phyloP scores from a whole-genome alignment of 2,888 invertebrate genomes.

The Metallyticus violacea region DNA sequence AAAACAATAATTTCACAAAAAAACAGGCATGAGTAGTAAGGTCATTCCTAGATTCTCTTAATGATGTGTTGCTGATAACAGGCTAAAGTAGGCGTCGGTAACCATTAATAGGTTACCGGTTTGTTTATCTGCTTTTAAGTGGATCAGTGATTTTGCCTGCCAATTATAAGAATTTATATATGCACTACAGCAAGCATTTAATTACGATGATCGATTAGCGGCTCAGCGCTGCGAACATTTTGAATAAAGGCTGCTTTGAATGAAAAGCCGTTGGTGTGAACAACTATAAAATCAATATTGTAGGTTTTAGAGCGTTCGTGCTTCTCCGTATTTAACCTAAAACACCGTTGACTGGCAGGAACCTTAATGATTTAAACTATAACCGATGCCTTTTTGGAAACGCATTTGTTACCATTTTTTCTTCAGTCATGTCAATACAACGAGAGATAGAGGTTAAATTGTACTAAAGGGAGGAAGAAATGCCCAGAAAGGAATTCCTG shows the following conservation, averaged over 20 bases:
- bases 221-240: neutral
- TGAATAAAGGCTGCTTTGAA: neutral
- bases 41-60: neutral
- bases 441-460: no score
- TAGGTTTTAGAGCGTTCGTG: neutral
- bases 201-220: neutral
- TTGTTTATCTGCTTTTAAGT: neutral
- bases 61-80: neutral
- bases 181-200: neutral
- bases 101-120: neutral
- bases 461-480: no score
- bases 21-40: neutral
- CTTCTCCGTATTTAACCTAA: neutral
- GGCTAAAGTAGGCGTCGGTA: neutral
- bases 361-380: no score
- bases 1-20: no score
- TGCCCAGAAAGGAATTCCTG: no score
- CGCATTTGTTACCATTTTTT: no score
- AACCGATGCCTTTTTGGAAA: no score
- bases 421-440: no score
- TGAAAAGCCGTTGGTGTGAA: neutral
- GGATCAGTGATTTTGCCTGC: neutral
- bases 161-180: neutral
- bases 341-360: neutral
- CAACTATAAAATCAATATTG: neutral